Evolutionary conservation across 1,140 invertebrate genomes (phyloP).

Genomic region (Branchinecta lindahli): DNA sequence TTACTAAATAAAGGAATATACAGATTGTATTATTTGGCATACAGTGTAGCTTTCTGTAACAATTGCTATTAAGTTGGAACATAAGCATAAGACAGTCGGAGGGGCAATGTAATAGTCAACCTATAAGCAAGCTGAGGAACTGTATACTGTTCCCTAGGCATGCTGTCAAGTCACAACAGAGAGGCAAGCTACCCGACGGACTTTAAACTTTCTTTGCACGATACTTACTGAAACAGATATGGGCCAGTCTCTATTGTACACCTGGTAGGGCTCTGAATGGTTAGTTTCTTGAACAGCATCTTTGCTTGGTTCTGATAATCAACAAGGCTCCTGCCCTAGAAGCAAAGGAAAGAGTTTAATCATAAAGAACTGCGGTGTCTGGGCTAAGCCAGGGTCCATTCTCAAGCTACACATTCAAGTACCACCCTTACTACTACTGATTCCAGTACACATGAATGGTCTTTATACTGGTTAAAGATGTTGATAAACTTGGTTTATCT

Average conservation of each 20-base stretch:
- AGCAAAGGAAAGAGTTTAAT: conserved; percentile 19
- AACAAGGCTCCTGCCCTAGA: conserved; percentile 61
- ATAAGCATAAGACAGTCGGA: too few species aligned
- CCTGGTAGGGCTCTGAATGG: conserved; percentile 62
- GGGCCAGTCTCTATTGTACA: conserved; percentile 93
- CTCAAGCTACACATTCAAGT: too few species aligned
- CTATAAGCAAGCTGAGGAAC: not conserved
- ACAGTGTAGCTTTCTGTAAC: too few species aligned
- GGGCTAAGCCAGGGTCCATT: too few species aligned
- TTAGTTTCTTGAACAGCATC: conserved; percentile 88
- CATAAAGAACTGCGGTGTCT: not conserved
- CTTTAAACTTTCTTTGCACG: conserved; percentile 14
- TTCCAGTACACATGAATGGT: not conserved
- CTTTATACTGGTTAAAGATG: too few species aligned
- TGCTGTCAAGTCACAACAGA: not conserved
- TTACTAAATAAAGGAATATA: too few species aligned
- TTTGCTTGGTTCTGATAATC: conserved; percentile 99
- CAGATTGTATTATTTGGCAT: too few species aligned
- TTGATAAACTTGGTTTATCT: too few species aligned
- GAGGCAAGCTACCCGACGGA: not conserved
- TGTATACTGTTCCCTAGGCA: not conserved
- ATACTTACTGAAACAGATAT: conserved; percentile 92
- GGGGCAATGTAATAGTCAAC: conserved; percentile 23
- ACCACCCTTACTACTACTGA: too few species aligned
- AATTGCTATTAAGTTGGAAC: too few species aligned